Evolutionary conservation across 2,888 invertebrate species (phyloP), one percentile per base, ranked within the genome.

Genomic region (Apomyelois bistriatella): DNA sequence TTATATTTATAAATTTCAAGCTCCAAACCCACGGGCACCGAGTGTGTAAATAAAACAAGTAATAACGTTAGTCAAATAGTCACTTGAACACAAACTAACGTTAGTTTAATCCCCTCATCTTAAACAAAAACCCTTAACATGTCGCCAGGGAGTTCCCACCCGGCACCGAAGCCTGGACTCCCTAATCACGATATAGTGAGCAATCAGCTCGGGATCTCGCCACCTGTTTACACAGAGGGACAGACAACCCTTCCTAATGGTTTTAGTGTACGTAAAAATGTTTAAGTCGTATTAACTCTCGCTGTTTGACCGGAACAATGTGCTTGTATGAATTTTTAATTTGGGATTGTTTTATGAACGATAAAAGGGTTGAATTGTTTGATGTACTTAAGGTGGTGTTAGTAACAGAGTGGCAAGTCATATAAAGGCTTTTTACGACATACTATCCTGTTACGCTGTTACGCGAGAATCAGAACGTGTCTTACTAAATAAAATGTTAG

Each of bases 211-310:
- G 59, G 58, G 59, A 53, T 51, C 51, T 49, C 52, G 57, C 53
- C 66, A 66, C 66, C 66, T 65, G 66, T 64, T 64, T 64, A 64
- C 60, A 65, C 64, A 63, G 52, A 58, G 60, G 58, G 59, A 47
- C 46, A 46, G 32, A 16, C 60, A 70, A 72, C 73, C 78, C 74
- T 73, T 76, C 64, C 65, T 76, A 74, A 78, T 79, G 71, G 76
- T 67, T 77, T 76, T 72, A 75, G 62, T 66, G 67, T 65, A 70
- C 61, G 59, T 69, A 76, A 75, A 76, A 69, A 69, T 66, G 60
- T 66, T 66, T 68, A 61, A 57, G 57, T 60, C 51, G 57, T 60
- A 60, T 65, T 65, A 65, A 66, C 57, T 57, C 59, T 62, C 52
- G 65, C 64, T 69, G 67, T 72, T 70, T 70, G 66, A 56, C 59